Base-by-base conservation (phyloP, 2,888 invertebrate genomes). In the Morpho achilles region DNA sequence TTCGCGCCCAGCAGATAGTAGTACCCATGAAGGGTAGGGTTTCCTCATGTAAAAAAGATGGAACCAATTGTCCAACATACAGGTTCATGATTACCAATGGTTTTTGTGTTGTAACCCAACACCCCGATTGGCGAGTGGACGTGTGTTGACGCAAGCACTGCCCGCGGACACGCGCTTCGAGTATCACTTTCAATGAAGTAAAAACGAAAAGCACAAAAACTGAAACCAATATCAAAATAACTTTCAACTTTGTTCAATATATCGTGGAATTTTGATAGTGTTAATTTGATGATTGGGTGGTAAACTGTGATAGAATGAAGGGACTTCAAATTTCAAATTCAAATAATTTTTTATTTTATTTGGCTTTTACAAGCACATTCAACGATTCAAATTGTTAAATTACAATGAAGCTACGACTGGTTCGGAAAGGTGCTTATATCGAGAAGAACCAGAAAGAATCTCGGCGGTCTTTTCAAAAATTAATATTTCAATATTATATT, bases 131-230 rank as follows among this genome's bases (percentile, higher is more conserved):
- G 59, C 59, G 59, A 53, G 59, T 59, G 54, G 52, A 50, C 40
- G 43, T 59, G 56, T 54, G 51, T 59, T 54, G 56, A 48, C 53
- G 62, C 59, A 47, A 45, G 53, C 55, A 56, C 43, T 44, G 59
- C 48, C 49, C 53, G 54, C 56, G 41, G 60, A 62, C 62, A 60
- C 62, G 62, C 58, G 62, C 56, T 52, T 22, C 46, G 45, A 46
- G 56, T 59, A 54, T 60, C 62, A 43, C 48, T 47, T 51, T 49
- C 53, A 23, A n/a, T 39, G 51, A 52, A 63, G 58, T 55, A 45
- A 45, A 46, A 43, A 54, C 54, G 51, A 40, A 42, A 44, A 41
- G 10, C 39, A 40, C 45, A 56, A 60, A 59, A 62, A 62, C 43
- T 49, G 8, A 43, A 40, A 59, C 56, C 39, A 22, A 58, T 42